Evolutionary conservation across 1,140 invertebrate species (phyloP), one percentile per base, ranked within the genome.

Genomic region (Coenobita brevimanus): DNA sequence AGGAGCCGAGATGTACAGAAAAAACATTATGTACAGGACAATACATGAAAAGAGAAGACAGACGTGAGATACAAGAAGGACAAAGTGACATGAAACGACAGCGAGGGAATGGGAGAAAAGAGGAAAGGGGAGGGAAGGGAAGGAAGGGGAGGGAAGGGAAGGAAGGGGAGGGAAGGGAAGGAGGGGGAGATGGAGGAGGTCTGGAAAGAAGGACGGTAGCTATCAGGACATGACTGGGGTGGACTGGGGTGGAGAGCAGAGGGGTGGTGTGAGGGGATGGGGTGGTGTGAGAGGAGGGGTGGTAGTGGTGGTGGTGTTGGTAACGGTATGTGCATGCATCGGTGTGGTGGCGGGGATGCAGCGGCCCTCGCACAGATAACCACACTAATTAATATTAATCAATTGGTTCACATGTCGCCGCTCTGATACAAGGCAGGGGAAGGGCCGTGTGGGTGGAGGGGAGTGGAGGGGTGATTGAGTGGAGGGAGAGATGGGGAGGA

Each of bases 361-460:
- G 17, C 10, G 13, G 50, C 15, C 8, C 41, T 36, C 54, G 21
- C 64, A n/a, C 62, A 71, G 81, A 82, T 82, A 82, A 82, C 81
- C 43, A 82, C 81, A 67, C 64, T 82, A 82, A 82, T 82, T 82
- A 82, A 82, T 82, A 82, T 71, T 82, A 82, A 71, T 82, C 81
- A 82, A 82, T 82, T 82, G 67, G 30, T 64, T 50, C 81, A 71
- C 62, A 71, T 82, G 62, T 15, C 62, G 67, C 50, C 24, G 67
- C 27, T 17, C 21, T 43, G 81, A 82, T 69, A 82, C 67, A 30
- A n/a, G 81, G 27, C 24, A 24, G 73, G 73, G 13, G n/a, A 33
- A 17, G 2, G n/a, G 54, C 6, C 6, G 17, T 6, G 17, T 6
- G 46, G 6, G 46, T 6, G 17, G 46, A 17, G 17, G 46, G 46